Evolutionary conservation across 64 coral and sea anemone genomes (phyloP), one percentile per base, ranked within the genome.

Genomic region (Dendrophyllia cribrosa): DNA sequence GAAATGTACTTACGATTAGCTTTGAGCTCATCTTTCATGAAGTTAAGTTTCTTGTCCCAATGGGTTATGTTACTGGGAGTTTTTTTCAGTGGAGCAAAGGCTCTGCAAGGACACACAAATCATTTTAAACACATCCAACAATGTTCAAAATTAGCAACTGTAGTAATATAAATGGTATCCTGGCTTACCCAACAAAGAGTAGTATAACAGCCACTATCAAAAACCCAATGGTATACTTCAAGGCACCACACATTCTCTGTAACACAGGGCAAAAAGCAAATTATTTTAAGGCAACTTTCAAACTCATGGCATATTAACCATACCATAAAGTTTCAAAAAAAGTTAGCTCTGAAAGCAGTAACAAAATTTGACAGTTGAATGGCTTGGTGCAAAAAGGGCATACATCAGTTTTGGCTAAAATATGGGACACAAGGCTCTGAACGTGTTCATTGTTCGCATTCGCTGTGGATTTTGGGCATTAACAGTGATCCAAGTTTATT

Each of bases 161-260:
- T 26, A 34, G 34, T 34, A 34, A 69, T 26, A 9, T 20, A 48
- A 20, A 14, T 46, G 5, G 20, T 50, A 51, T 0, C 25, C 23
- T 1, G 17, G 9, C 95, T 82, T 88, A 99, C 97, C 97, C 97
- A 78, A 99, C 70, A 21, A 99, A 56, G 9, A 99, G 74, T 71
- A 99, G 88, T 72, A 96, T 70, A 51, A 88, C 60, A 19, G 88
- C 94, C 75, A 96, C 94, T 70, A 99, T 91, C 43, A 96, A 75
- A 88, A 99, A 99, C 65, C 91, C 94, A 71, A 99, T 88, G 4
- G 91, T 83, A 51, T 99, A 99, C 61, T 99, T 99, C 22, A 96
- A 47, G 17, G 97, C 97, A 79, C 90, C 83, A 89, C 97, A 99
- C 52, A 94, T 88, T 69, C 97, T 96, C 97, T 99, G 87, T 16